These are phyloP conservation scores for Gymnothorax javanicus DNA, from an alignment of 2,797 vertebrate species.

Conservation along the genomic window DNA sequence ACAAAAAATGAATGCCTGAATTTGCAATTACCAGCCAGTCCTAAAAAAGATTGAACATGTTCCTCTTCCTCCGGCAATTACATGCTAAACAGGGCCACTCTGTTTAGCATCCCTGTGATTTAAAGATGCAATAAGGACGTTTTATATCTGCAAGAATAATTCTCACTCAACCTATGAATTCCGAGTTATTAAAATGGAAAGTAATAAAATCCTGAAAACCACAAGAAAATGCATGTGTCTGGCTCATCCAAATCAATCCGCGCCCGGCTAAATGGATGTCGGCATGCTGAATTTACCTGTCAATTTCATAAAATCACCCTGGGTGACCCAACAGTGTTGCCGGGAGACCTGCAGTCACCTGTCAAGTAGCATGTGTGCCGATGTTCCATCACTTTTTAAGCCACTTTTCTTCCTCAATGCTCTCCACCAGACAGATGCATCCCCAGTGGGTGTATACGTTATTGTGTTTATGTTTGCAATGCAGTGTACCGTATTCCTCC, in stretches of 20 bases:
- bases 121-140: neutral
- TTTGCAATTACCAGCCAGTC: neutral
- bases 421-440: neutral
- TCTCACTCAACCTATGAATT: neutral
- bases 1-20: neutral
- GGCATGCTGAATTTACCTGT: neutral
- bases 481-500: neutral
- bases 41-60: constrained; percentile 1
- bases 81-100: neutral
- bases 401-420: neutral
- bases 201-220: neutral
- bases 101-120: neutral
- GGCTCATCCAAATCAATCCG: neutral
- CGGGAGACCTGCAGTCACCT: neutral
- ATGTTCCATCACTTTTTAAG: neutral
- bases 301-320: neutral
- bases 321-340: neutral
- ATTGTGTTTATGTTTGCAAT: constrained; percentile 3
- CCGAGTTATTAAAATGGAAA: neutral
- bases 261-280: neutral
- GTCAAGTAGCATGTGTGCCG: neutral
- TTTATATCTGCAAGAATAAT: neutral
- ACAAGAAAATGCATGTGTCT: neutral
- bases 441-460: neutral
- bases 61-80: neutral